These are phyloP conservation scores for Protodeltote pygarga DNA, from an alignment of 2,888 invertebrate genomes.

Conservation along the genomic window DNA sequence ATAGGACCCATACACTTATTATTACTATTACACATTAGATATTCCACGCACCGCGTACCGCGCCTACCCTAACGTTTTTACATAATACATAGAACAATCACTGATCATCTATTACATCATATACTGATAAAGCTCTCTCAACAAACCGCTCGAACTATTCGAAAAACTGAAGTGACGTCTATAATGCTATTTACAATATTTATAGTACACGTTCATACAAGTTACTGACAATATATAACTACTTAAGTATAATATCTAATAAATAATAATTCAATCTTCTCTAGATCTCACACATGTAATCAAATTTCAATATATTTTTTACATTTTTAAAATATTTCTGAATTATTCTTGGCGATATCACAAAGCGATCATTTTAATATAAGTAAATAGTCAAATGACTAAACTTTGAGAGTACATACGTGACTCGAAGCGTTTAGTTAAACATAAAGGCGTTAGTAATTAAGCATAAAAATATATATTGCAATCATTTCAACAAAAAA, in stretches of 20 bases:
- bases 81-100: constrained; percentile 51
- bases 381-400: constrained; percentile 68
- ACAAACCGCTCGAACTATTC: constrained; percentile 61
- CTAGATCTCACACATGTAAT: constrained; percentile 53
- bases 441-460: constrained; percentile 40
- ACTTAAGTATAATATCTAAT: constrained; percentile 44
- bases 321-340: constrained; percentile 39
- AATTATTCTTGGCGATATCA: constrained; percentile 72
- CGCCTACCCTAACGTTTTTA: constrained; percentile 56
- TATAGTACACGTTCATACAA: constrained; percentile 63
- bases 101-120: constrained; percentile 43
- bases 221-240: constrained; percentile 45
- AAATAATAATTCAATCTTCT: constrained; percentile 43
- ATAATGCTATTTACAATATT: constrained; percentile 63
- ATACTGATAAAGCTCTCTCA: constrained; percentile 71
- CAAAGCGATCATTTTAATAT: constrained; percentile 75
- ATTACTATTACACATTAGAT: constrained; percentile 61
- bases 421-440: constrained; percentile 27
- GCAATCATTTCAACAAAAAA: constrained; percentile 35
- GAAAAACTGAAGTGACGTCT: constrained; percentile 50
- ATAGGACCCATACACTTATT: too few relatives aligned
- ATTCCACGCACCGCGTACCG: constrained; percentile 70
- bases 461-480: constrained; percentile 34
- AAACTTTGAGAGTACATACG: constrained; percentile 56
- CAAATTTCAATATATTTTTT: constrained; percentile 53